Evolutionary conservation across 2,888 invertebrate species (phyloP).

Genomic region (Sussaba pulchella): DNA sequence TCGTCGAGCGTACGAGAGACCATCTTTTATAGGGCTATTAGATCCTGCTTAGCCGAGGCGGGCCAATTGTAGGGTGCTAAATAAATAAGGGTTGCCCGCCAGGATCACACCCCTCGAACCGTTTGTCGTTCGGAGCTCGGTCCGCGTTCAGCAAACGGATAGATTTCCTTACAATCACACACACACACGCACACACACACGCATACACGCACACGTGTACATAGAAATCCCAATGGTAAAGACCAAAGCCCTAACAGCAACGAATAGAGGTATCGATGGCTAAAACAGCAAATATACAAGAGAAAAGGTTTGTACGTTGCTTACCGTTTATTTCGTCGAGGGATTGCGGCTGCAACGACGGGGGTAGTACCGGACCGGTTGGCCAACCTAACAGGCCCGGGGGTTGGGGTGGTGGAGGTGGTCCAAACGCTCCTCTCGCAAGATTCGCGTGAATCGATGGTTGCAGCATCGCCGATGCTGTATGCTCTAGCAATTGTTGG

Average conservation of each 20-base stretch:
- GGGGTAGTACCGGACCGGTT: constrained; percentile 71
- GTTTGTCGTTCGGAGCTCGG: constrained; percentile 44
- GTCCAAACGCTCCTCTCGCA: constrained; percentile 77
- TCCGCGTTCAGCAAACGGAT: constrained; percentile 7
- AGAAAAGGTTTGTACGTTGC: constrained; percentile 37
- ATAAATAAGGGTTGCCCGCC: constrained; percentile 81
- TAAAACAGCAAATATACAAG: constrained; percentile 2
- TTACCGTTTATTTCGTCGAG: constrained; percentile 82
- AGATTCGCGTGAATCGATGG: constrained; percentile 79
- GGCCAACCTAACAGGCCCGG: constrained; percentile 73
- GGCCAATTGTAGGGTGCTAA: constrained; percentile 83
- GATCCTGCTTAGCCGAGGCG: constrained; percentile 82
- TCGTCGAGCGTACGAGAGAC: constrained; percentile 72
- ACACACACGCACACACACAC: not conserved
- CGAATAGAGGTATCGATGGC: constrained; percentile 32
- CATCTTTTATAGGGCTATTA: constrained; percentile 83
- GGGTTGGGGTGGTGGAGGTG: constrained; percentile 75
- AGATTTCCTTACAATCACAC: constrained; percentile 1
- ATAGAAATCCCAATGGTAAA: constrained; percentile 4
- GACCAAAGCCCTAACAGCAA: not conserved
- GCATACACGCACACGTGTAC: not conserved
- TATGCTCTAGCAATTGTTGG: constrained; percentile 82
- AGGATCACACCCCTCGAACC: constrained; percentile 65
- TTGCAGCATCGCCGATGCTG: constrained; percentile 80
- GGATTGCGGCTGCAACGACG: constrained; percentile 77